These are phyloP conservation scores for Acipenser ruthenus DNA, from an alignment of 2,797 vertebrate genomes.

Conservation along the genomic window DNA sequence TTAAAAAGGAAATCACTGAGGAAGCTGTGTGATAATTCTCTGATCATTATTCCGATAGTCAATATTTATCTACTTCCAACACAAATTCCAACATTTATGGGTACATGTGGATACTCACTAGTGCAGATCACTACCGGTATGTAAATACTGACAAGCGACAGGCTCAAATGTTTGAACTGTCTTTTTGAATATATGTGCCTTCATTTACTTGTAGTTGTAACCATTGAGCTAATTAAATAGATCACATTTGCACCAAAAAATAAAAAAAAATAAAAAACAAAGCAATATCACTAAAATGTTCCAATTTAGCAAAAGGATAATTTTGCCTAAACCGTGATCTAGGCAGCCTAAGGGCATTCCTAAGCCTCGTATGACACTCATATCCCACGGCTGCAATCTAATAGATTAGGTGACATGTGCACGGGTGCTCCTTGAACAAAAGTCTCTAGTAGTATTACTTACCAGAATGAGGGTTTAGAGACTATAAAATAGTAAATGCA, in stretches of 20 bases:
- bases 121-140: background rate
- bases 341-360: slow-evolving; percentile 34
- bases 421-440: background rate
- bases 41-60: background rate
- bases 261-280: slow-evolving; percentile 25
- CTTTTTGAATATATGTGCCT: background rate
- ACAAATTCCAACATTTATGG: background rate
- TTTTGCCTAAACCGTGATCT: slow-evolving; percentile 43
- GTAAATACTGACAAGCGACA: background rate
- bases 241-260: slow-evolving; percentile 32
- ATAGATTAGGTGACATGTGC: slow-evolving; percentile 42
- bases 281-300: slow-evolving; percentile 49
- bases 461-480: slow-evolving; percentile 30
- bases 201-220: slow-evolving; percentile 13
- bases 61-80: background rate
- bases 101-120: background rate
- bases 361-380: slow-evolving; percentile 44
- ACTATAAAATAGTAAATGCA: background rate
- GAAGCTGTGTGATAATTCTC: background rate
- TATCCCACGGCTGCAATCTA: slow-evolving; percentile 56
- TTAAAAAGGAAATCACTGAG: slow-evolving; percentile 1
- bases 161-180: background rate
- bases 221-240: slow-evolving; percentile 28
- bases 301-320: slow-evolving; percentile 47
- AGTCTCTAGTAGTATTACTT: slow-evolving; percentile 41